These are phyloP conservation scores for Psephotus haematonotus DNA, from an alignment of 2,113 vertebrate species.

Conservation along the genomic window DNA sequence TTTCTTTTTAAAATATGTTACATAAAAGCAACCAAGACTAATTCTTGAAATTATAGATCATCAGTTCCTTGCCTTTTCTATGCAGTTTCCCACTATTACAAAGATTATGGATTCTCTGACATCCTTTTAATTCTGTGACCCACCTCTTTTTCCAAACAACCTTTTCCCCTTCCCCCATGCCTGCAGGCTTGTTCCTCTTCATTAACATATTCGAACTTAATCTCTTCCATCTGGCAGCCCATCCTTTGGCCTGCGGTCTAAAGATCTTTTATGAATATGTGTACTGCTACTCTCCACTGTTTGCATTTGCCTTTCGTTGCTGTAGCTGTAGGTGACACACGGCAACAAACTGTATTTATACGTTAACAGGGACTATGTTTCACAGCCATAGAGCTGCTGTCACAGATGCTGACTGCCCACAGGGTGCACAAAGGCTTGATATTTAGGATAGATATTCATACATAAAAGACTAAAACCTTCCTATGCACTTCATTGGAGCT, in stretches of 20 bases:
- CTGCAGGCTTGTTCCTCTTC: constrained; percentile 39
- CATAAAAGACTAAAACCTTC: not conserved
- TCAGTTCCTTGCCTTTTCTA: not conserved
- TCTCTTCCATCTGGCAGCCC: constrained; percentile 52
- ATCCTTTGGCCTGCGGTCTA: not conserved
- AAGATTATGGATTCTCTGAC: not conserved
- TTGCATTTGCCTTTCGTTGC: not conserved
- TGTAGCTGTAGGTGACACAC: not conserved
- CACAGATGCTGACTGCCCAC: not conserved
- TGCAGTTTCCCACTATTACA: not conserved
- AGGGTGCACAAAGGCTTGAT: not conserved
- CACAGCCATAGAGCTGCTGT: not conserved
- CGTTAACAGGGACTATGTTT: not conserved
- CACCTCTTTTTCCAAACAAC: constrained; percentile 12
- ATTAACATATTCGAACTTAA: constrained; percentile 53
- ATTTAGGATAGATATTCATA: not conserved
- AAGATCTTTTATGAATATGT: not conserved
- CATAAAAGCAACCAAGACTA: not conserved
- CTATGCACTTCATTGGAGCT: not conserved
- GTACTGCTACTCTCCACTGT: constrained; percentile 5
- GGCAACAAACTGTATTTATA: not conserved
- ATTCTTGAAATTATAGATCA: not conserved
- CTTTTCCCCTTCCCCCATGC: constrained; percentile 12
- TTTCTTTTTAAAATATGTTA: not conserved
- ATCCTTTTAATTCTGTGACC: constrained; percentile 15